phyloP scores from a whole-genome alignment of 2,113 vertebrate species.

The Ivindomyrus marchei region DNA sequence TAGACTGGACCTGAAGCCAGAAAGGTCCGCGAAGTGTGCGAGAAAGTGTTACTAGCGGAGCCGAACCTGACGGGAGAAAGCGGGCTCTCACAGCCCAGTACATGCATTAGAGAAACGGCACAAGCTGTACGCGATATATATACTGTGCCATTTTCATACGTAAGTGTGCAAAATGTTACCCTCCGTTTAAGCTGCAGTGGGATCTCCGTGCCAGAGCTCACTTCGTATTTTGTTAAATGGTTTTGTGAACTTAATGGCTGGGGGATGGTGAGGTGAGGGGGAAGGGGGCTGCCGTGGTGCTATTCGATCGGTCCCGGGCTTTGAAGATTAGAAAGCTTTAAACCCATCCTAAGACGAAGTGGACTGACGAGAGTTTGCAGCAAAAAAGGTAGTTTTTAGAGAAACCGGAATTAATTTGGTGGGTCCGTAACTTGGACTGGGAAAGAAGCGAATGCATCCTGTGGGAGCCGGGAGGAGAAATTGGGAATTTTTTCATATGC shows the following conservation, averaged over 20 bases:
- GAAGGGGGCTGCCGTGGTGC: conserved; percentile 37
- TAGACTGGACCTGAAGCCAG: conserved; percentile 29
- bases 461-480: not conserved
- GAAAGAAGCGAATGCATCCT: not conserved
- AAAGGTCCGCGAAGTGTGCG: conserved; percentile 13
- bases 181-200: not conserved
- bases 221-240: conserved; percentile 14
- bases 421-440: not conserved
- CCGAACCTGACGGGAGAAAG: not conserved
- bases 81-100: not conserved
- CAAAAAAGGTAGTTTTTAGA: not conserved
- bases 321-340: conserved; percentile 67
- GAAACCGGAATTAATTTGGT: not conserved
- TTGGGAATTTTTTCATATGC: not conserved
- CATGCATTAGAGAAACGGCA: not conserved
- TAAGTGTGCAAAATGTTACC: not conserved
- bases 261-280: conserved; percentile 33
- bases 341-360: conserved; percentile 47
- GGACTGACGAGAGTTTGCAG: conserved; percentile 23
- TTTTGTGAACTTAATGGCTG: conserved; percentile 34
- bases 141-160: not conserved
- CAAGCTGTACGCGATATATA: not conserved
- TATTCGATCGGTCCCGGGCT: conserved; percentile 60
- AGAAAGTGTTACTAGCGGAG: not conserved
- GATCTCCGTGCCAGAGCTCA: not conserved